Evolutionary conservation across 1,140 invertebrate species (phyloP).

Genomic region (Drosophila tani): DNA sequence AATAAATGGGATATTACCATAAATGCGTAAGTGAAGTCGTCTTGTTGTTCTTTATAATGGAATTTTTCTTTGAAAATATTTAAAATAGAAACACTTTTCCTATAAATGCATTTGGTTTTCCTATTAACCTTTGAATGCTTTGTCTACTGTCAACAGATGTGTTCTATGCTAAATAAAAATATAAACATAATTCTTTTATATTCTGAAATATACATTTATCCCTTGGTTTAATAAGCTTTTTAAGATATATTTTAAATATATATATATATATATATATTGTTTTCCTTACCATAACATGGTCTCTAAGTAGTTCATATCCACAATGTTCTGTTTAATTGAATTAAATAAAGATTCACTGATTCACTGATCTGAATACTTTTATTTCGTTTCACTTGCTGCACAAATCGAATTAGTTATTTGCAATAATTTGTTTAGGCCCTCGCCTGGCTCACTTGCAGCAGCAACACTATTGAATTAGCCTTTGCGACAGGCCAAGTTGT

Average conservation of each 20-base stretch:
- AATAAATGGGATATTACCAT: conserved; percentile 25
- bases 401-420: conserved; percentile 27
- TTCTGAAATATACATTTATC: neutral
- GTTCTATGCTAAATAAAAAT: too few species aligned
- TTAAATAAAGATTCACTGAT: conserved; percentile 1
- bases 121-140: too few species aligned
- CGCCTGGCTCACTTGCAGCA: conserved; percentile 4
- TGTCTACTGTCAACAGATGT: too few species aligned
- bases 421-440: conserved; percentile 24
- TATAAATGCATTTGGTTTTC: too few species aligned
- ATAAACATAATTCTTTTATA: too few species aligned
- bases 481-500: neutral
- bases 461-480: conserved; percentile 33
- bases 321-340: neutral
- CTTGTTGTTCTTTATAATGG: neutral
- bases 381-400: conserved; percentile 30
- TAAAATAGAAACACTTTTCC: too few species aligned
- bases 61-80: conserved; percentile 1
- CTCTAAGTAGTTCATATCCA: conserved; percentile 72
- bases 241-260: conserved; percentile 11
- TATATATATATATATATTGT: too few species aligned
- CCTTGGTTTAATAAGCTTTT: neutral
- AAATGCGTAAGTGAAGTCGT: too few species aligned
- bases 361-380: conserved; percentile 13
- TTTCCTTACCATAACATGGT: conserved; percentile 64